A percentile compares a stretch with the other conserved stretches of the same genome.
Conservation (phyloP, 1,140 invertebrate species). For the Scaptomyza pallida region DNA sequence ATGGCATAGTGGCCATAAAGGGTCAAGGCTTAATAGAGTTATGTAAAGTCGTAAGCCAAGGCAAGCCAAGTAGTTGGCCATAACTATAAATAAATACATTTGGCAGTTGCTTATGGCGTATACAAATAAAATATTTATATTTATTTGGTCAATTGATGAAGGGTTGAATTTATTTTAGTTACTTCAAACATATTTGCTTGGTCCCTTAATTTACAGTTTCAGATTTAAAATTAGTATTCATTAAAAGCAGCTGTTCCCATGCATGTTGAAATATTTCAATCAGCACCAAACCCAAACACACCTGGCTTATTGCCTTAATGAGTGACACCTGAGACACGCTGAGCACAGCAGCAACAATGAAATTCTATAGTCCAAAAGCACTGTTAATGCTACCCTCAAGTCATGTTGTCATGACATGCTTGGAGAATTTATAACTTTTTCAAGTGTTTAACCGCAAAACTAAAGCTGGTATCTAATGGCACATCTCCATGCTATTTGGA, state of each 20-base stretch:
- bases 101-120: not conserved
- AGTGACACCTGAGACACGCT: slow-evolving; percentile 57
- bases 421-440: slow-evolving; percentile 65
- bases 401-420: slow-evolving; percentile 31
- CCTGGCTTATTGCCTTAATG: slow-evolving; percentile 57
- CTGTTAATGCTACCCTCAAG: slow-evolving; percentile 11
- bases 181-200: too few species aligned
- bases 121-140: not conserved
- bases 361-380: slow-evolving; percentile 34
- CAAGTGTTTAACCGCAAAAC: slow-evolving; percentile 58
- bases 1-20: slow-evolving; percentile 27
- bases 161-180: not conserved
- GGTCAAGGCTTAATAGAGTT: slow-evolving; percentile 48
- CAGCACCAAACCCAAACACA: slow-evolving; percentile 30
- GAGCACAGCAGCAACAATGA: slow-evolving; percentile 9
- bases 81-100: slow-evolving; percentile 15
- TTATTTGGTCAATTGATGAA: not conserved
- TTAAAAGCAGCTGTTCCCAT: not conserved
- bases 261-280: slow-evolving; percentile 30
- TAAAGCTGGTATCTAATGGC: slow-evolving; percentile 72
- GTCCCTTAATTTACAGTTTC: too few species aligned
- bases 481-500: slow-evolving; percentile 72
- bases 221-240: too few species aligned
- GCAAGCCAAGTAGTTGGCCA: slow-evolving; percentile 11
- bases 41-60: slow-evolving; percentile 43